Percentiles rank a stretch among this genome's conserved stretches.
Evolutionary conservation across 2,888 invertebrate genomes (phyloP).

Genomic region (Neocrepidodera transversa): DNA sequence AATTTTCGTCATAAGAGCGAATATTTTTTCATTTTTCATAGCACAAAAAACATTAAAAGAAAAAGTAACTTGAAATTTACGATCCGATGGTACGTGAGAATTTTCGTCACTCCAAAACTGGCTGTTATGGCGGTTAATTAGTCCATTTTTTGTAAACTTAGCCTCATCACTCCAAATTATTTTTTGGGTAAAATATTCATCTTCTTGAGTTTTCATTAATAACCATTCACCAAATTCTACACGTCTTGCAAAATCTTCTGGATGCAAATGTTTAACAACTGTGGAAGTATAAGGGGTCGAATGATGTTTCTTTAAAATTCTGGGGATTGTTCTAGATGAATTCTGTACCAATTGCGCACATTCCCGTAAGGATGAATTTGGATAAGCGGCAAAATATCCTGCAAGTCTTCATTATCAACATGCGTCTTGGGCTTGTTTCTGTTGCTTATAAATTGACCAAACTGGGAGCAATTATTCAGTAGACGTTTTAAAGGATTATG

Average conservation of each 20-base stretch:
- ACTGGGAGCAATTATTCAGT: too few species aligned
- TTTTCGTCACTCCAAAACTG: slow-evolving; percentile 9
- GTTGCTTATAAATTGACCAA: too few species aligned
- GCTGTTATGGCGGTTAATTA: slow-evolving; percentile 6
- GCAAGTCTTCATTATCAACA: too few species aligned
- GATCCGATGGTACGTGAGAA: neutral
- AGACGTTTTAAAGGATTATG: too few species aligned
- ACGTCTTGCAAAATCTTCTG: neutral
- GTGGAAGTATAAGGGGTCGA: too few species aligned
- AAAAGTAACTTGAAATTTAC: neutral
- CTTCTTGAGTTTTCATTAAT: neutral
- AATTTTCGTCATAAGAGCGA: slow-evolving; percentile 1
- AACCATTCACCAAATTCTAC: neutral
- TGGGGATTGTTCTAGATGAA: too few species aligned
- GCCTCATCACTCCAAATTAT: slow-evolving; percentile 2
- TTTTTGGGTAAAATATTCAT: neutral
- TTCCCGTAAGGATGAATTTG: too few species aligned
- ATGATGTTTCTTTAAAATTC: too few species aligned
- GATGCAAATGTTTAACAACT: too few species aligned
- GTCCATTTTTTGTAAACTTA: slow-evolving; percentile 12
- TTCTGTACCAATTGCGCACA: too few species aligned
- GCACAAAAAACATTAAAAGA: slow-evolving; percentile 1
- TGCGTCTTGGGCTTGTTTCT: too few species aligned
- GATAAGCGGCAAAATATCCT: too few species aligned
- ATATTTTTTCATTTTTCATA: neutral